Percentiles rank a stretch among this genome's conserved stretches.
Conservation (phyloP, 2,113 vertebrate genomes). For the Neogobius melanostomus region DNA sequence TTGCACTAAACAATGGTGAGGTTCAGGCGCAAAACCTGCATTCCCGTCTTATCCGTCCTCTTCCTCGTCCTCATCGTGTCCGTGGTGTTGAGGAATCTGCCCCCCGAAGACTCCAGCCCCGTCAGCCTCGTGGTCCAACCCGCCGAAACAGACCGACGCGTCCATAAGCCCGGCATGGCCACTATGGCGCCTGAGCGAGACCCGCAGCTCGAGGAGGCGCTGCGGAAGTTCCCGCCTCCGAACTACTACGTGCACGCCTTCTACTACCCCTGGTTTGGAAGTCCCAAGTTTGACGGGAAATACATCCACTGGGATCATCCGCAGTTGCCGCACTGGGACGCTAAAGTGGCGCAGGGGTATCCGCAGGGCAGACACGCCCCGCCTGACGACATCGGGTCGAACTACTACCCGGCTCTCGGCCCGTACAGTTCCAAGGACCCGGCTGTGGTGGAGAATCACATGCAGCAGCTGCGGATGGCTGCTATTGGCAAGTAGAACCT, state of each 20-base stretch:
- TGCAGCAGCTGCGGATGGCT: slow-evolving; percentile 90
- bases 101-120: slow-evolving; percentile 80
- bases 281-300: slow-evolving; percentile 90
- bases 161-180: slow-evolving; percentile 32
- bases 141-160: slow-evolving; percentile 57
- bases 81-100: slow-evolving; percentile 85
- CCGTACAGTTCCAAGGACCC: slow-evolving; percentile 94
- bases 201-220: slow-evolving; percentile 50
- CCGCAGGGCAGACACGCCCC: slow-evolving; percentile 87
- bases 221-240: slow-evolving; percentile 78
- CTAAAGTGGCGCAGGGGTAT: slow-evolving; percentile 86
- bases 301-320: slow-evolving; percentile 97
- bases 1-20: slow-evolving; percentile 83
- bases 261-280: slow-evolving; percentile 96
- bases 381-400: slow-evolving; percentile 92
- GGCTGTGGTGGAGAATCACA: slow-evolving; percentile 88
- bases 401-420: slow-evolving; percentile 93
- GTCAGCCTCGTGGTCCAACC: slow-evolving; percentile 79
- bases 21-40: slow-evolving; percentile 87
- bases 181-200: slow-evolving; percentile 55
- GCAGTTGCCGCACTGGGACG: slow-evolving; percentile 90
- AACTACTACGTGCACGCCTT: slow-evolving; percentile 94
- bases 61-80: slow-evolving; percentile 85
- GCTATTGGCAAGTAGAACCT: slow-evolving; percentile 82
- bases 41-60: slow-evolving; percentile 81